A percentile compares a stretch with the other conserved stretches of the same genome.
Conservation (phyloP, 2,113 vertebrate genomes). For the Perca schrenkii region DNA sequence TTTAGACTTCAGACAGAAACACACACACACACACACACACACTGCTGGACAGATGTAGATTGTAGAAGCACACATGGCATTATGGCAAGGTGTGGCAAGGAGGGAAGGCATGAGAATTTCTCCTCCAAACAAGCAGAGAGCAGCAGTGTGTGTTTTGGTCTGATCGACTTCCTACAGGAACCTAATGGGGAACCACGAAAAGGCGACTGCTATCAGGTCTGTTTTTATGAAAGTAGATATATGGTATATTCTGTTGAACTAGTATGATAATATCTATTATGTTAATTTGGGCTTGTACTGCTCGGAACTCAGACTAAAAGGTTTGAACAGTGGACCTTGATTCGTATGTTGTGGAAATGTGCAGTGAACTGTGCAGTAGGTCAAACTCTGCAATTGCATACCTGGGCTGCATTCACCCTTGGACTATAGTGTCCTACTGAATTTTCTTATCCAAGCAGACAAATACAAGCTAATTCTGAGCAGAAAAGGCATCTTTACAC, state of each 20-base stretch:
- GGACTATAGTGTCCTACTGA: background rate
- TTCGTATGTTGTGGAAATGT: constrained; percentile 1
- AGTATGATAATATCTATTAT: background rate
- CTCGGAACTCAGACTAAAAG: too few relatives aligned
- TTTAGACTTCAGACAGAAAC: too few relatives aligned
- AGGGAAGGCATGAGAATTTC: constrained; percentile 19
- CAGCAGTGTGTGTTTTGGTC: constrained; percentile 17
- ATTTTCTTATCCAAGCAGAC: background rate
- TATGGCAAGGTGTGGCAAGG: constrained; percentile 27
- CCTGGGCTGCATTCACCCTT: constrained; percentile 16
- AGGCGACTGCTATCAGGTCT: constrained; percentile 23
- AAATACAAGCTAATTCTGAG: background rate
- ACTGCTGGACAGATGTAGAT: constrained; percentile 13
- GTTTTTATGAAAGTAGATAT: background rate
- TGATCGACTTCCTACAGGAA: constrained; percentile 23
- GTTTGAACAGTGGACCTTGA: background rate
- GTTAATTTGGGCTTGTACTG: background rate
- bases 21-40: constrained; percentile 2
- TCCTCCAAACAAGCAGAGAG: background rate
- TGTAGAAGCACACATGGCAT: constrained; percentile 24
- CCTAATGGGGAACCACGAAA: constrained; percentile 25
- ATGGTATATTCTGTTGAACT: too few relatives aligned
- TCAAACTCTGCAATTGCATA: background rate
- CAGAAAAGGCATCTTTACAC: background rate
- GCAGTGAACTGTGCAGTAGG: constrained; percentile 17